These are phyloP conservation scores for Pseudonaja textilis DNA, from an alignment of 2,113 vertebrate species.

Conservation along the genomic window DNA sequence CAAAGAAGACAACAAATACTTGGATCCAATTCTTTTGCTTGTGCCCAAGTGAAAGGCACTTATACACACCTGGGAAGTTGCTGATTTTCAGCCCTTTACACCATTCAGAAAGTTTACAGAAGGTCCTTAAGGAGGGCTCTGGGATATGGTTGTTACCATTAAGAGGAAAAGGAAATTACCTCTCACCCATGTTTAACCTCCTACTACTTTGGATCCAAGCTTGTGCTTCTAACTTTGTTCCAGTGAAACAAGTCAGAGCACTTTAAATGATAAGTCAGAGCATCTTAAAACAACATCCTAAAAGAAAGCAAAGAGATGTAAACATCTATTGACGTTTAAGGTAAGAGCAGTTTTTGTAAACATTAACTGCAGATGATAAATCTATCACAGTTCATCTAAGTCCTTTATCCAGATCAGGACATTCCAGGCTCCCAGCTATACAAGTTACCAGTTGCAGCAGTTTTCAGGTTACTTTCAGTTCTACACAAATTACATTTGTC, in stretches of 20 bases:
- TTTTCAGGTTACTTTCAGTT: constrained; percentile 76
- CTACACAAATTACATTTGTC: constrained; percentile 57
- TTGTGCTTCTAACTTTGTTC: constrained; percentile 68
- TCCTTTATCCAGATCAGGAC: constrained; percentile 72
- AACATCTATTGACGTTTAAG: constrained; percentile 85
- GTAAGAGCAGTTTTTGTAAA: constrained; percentile 85
- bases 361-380: constrained; percentile 79
- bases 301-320: constrained; percentile 74
- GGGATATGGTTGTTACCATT: background rate
- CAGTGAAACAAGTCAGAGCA: constrained; percentile 69
- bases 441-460: constrained; percentile 76
- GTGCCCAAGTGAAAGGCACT: constrained; percentile 18
- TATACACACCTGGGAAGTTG: background rate
- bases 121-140: background rate
- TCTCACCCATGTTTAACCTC: background rate
- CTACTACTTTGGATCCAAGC: constrained; percentile 14
- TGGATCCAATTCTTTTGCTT: constrained; percentile 12
- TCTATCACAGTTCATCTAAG: constrained; percentile 72
- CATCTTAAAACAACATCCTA: constrained; percentile 67
- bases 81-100: constrained; percentile 6
- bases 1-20: constrained; percentile 68
- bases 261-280: constrained; percentile 64
- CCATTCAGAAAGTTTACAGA: background rate
- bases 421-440: constrained; percentile 67
- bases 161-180: background rate